Percentiles rank a stretch among this genome's conserved stretches.
These are phyloP conservation scores for Adelphocoris suturalis DNA, from an alignment of 2,888 invertebrate genomes.

Conservation along the genomic window DNA sequence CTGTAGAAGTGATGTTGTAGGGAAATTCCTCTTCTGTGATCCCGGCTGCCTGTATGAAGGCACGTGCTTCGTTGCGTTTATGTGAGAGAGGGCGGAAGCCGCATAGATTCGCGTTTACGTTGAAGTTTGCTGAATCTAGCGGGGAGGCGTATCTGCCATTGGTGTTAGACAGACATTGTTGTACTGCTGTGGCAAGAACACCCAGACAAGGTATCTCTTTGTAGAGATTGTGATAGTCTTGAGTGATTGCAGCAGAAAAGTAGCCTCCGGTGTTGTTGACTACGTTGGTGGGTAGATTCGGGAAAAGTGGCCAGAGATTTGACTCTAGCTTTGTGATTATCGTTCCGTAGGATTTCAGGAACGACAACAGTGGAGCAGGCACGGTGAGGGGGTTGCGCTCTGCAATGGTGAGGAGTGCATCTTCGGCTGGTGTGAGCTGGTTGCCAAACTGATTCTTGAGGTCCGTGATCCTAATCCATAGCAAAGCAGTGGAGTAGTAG, in stretches of 20 bases:
- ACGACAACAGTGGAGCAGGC: slow-evolving; percentile 47
- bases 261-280: slow-evolving; percentile 43
- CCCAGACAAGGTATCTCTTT: slow-evolving; percentile 66
- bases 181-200: slow-evolving; percentile 51
- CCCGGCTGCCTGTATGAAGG: slow-evolving; percentile 6
- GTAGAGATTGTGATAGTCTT: neutral
- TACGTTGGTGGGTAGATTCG: slow-evolving; percentile 12
- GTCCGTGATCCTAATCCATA: slow-evolving; percentile 49
- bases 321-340: slow-evolving; percentile 65
- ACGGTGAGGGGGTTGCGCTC: slow-evolving; percentile 40
- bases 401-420: slow-evolving; percentile 15
- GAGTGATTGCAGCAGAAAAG: neutral
- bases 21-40: slow-evolving; percentile 54
- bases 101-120: slow-evolving; percentile 19
- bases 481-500: slow-evolving; percentile 51
- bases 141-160: slow-evolving; percentile 53
- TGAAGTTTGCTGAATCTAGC: neutral
- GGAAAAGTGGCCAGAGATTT: slow-evolving; percentile 58
- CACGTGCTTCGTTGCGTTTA: slow-evolving; percentile 23
- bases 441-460: slow-evolving; percentile 44
- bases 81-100: slow-evolving; percentile 49
- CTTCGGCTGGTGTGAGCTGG: slow-evolving; percentile 53
- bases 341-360: slow-evolving; percentile 59
- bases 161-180: slow-evolving; percentile 24
- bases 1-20: slow-evolving; percentile 2